These are phyloP conservation scores for Carassius auratus DNA, from an alignment of 2,113 vertebrate species.

Conservation along the genomic window DNA sequence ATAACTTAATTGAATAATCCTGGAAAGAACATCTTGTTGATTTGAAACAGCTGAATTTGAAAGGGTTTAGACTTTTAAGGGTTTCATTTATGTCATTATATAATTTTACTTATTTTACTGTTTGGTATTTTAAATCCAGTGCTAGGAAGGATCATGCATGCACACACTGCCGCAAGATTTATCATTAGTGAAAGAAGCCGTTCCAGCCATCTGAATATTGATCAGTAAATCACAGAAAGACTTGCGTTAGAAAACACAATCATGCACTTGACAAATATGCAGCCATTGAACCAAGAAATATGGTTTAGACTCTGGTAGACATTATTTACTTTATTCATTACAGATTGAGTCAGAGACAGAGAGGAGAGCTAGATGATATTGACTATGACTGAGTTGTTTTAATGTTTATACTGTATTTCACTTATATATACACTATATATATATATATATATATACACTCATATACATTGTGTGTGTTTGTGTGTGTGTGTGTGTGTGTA, in stretches of 20 bases:
- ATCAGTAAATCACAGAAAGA: constrained; percentile 42
- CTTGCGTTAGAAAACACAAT: constrained; percentile 28
- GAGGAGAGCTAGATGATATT: not conserved
- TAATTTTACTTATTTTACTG: not conserved
- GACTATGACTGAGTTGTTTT: not conserved
- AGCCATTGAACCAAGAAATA: not conserved
- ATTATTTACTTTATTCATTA: not conserved
- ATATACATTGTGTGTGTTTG: no score
- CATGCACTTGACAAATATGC: constrained; percentile 28
- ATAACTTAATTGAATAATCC: not conserved
- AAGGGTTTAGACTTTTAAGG: no score
- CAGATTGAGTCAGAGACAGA: not conserved
- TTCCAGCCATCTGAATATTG: not conserved
- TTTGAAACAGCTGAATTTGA: not conserved
- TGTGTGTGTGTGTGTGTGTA: no score
- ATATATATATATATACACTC: no score
- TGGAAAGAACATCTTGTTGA: not conserved
- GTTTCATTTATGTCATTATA: no score
- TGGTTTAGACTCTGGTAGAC: not conserved
- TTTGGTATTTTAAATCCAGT: not conserved
- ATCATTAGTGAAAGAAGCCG: not conserved
- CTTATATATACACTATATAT: no score
- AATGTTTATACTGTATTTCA: not conserved
- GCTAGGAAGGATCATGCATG: not conserved
- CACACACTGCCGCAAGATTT: not conserved